Evolutionary conservation across 2,113 vertebrate genomes (phyloP), one percentile per base, ranked within the genome.

Genomic region (Lates calcarifer): DNA sequence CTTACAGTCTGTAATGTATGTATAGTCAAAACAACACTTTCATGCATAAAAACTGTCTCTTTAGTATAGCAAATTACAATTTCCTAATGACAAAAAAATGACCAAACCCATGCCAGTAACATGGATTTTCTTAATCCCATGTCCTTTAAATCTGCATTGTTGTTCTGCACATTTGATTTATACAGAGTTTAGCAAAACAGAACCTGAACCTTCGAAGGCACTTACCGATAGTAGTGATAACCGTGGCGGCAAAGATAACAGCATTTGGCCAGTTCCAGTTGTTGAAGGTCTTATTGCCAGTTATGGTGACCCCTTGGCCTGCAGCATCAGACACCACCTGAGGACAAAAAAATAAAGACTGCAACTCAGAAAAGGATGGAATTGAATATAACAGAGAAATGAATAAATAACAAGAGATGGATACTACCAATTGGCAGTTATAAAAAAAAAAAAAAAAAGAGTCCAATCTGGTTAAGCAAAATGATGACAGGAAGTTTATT

Each of bases 201-300:
- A n/a, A n/a, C n/a, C 6, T 67, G 3, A 65, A 28, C 3, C 5
- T 64, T 28, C 7, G 61, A 29, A 62, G 66, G 26, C 73, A 84
- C 92, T 88, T 90, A 98, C 98, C 98, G 0, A 99, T 99, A 17
- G 98, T 99, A 37, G 98, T 99, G 88, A 99, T 99, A 70, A 99
- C 98, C 0, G 98, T 99, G 78, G 98, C 98, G 39, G 98, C 97
- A 82, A 99, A 99, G 86, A 99, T 99, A 82, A 99, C 97, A 0
- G 98, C 98, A 0, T 99, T 99, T 26, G 98, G 96, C 98, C 98
- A 99, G 82, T 99, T 99, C 98, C 98, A 99, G 91, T 99, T 98
- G 93, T 99, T 99, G 83, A 99, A 99, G 33, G 97, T 96, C 83
- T 96, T 96, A 76, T 96, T 97, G 74, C 97, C 98, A 0, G 96